These are phyloP conservation scores for Myiotriccus ornatus DNA, from an alignment of 2,797 vertebrate species.

Conservation along the genomic window DNA sequence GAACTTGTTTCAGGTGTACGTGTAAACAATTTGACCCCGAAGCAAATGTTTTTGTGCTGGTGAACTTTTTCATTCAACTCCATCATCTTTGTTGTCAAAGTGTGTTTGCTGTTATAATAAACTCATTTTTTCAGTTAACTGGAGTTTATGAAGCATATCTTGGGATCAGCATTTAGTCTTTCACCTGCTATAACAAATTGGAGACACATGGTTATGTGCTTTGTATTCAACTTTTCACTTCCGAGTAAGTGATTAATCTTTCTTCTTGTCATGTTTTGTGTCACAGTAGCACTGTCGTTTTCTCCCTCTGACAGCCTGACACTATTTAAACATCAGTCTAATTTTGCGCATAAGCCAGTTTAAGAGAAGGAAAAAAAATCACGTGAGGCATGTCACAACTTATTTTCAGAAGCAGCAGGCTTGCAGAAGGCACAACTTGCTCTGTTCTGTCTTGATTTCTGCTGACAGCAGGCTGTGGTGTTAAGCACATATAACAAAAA, in stretches of 20 bases:
- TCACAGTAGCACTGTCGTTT: slow-evolving; percentile 44
- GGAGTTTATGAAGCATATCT: not conserved
- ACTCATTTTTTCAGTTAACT: not conserved
- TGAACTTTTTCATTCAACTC: not conserved
- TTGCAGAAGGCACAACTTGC: slow-evolving; percentile 61
- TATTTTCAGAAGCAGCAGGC: slow-evolving; percentile 62
- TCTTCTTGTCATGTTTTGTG: slow-evolving; percentile 53
- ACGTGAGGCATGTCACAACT: slow-evolving; percentile 58
- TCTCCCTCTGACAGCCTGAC: slow-evolving; percentile 54
- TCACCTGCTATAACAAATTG: slow-evolving; percentile 25
- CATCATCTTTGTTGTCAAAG: not conserved
- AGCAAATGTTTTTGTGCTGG: not conserved
- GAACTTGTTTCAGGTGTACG: not conserved
- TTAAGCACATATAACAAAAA: slow-evolving; percentile 50
- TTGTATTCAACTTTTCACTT: slow-evolving; percentile 37
- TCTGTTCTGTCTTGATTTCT: slow-evolving; percentile 62
- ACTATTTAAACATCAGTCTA: slow-evolving; percentile 63
- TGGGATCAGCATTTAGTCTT: not conserved
- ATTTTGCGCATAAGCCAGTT: slow-evolving; percentile 45
- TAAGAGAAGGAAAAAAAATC: not conserved
- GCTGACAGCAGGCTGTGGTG: slow-evolving; percentile 64
- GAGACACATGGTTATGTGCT: slow-evolving; percentile 18
- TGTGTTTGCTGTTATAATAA: not conserved
- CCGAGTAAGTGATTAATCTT: slow-evolving; percentile 34
- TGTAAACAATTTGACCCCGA: not conserved